A percentile compares a stretch with the other conserved stretches of the same genome.
These are phyloP conservation scores for Calliscelio sp. DNA, from an alignment of 2,888 invertebrate genomes.

Conservation along the genomic window DNA sequence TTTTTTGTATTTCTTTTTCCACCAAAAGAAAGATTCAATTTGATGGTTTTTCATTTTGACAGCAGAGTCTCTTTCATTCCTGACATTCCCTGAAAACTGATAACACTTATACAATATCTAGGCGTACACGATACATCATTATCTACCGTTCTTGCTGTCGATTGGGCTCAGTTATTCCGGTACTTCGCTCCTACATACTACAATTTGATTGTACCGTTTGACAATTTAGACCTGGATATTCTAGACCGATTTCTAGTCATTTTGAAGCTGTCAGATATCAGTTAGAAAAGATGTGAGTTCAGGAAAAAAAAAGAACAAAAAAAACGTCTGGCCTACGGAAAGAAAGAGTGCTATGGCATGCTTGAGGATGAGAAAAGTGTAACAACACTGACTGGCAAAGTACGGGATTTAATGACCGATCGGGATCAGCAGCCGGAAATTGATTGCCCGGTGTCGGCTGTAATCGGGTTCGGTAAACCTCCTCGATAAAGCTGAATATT, in stretches of 20 bases:
- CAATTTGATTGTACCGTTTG: constrained; percentile 62
- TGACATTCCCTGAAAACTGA: constrained; percentile 48
- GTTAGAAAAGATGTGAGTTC: too few relatives aligned
- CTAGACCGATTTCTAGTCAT: neutral
- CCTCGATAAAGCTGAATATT: constrained; percentile 29
- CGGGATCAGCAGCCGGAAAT: constrained; percentile 37
- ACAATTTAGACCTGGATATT: constrained; percentile 16
- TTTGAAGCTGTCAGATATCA: too few relatives aligned
- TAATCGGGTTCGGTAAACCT: constrained; percentile 18
- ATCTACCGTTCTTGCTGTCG: constrained; percentile 61
- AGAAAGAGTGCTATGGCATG: neutral
- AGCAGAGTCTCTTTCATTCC: too few relatives aligned
- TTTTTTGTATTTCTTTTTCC: too few relatives aligned
- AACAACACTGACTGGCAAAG: too few relatives aligned
- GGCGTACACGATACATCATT: constrained; percentile 54
- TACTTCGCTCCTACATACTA: constrained; percentile 47
- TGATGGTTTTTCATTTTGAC: too few relatives aligned
- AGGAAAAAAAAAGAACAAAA: too few relatives aligned
- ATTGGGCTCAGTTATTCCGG: constrained; percentile 65
- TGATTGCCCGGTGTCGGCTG: constrained; percentile 33
- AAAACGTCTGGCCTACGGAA: too few relatives aligned
- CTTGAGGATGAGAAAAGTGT: too few relatives aligned
- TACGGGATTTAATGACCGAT: constrained; percentile 35
- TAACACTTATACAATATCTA: constrained; percentile 75
- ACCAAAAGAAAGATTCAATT: too few relatives aligned